Conservation (phyloP, 2,888 invertebrate species). For the Amphipyra tragopoginis region DNA sequence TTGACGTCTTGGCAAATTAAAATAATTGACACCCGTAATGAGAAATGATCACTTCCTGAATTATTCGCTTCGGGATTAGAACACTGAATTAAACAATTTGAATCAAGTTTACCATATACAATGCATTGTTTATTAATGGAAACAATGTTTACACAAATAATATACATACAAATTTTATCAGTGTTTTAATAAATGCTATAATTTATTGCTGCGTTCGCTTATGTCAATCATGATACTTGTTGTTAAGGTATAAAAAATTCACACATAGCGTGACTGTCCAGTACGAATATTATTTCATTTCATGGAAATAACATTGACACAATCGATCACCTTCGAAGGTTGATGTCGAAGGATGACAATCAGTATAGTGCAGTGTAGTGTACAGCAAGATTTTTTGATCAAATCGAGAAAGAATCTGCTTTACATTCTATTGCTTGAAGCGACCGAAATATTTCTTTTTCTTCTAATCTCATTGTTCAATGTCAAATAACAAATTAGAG, state of each 20-base stretch:
- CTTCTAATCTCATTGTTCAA: slow-evolving; percentile 29
- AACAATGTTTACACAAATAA: no score
- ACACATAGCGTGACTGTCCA: slow-evolving; percentile 20
- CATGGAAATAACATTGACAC: slow-evolving; percentile 53
- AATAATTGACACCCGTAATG: slow-evolving; percentile 35
- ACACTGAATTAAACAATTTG: no score
- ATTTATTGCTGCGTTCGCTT: no score
- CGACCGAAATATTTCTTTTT: background rate
- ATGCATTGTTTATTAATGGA: slow-evolving; percentile 10
- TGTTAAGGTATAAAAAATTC: slow-evolving; percentile 11
- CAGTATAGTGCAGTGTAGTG: slow-evolving; percentile 23
- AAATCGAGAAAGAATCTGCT: background rate
- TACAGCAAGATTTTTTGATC: slow-evolving; percentile 11
- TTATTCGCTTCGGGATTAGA: background rate
- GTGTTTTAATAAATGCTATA: no score
- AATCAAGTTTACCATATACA: background rate
- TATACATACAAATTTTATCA: no score
- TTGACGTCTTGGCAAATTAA: slow-evolving; percentile 45
- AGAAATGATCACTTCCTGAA: slow-evolving; percentile 20
- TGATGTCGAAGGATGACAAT: slow-evolving; percentile 36
- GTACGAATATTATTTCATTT: slow-evolving; percentile 39
- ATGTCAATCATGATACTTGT: background rate
- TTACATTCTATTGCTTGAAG: slow-evolving; percentile 9
- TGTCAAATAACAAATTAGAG: slow-evolving; percentile 40
- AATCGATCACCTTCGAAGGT: slow-evolving; percentile 56